Base-by-base conservation (phyloP, 2,888 invertebrate genomes). In the Glyphotaelius pellucidus region DNA sequence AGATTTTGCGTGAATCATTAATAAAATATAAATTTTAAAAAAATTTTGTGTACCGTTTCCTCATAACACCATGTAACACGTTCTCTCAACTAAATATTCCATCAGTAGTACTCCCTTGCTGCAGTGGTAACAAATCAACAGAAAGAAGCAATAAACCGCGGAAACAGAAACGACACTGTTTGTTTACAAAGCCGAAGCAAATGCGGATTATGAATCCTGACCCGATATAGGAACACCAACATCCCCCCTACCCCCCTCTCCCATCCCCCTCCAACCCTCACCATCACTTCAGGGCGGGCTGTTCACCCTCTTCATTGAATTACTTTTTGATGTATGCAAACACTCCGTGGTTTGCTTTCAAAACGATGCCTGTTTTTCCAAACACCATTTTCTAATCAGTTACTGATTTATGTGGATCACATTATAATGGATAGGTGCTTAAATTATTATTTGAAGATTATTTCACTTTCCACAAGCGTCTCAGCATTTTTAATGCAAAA, bases 71-170 rank as follows among this genome's bases (percentile, higher is more conserved):
- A 11, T 81, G 25, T 30, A 81, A 81, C 81, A 31, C 81, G 25
- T 67, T 15, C 52, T 67, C 52, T 25, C 19, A 19, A 67, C 25
- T 67, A 25, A 67, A 19, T 67, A 67, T 67, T 67, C 19, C 25
- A 25, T 67, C 52, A 67, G 52, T 25, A 15, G 88, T 88, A 91
- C 79, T 91, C 80, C 91, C 90, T 90, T 90, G 90, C 90, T 92
- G 92, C 92, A 92, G 92, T 92, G 91, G 90, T 42, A 42, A 92
- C 92, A 92, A 92, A 92, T 92, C 92, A 92, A 91, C 92, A 87
- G 92, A 90, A 89, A 86, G 87, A 88, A 88, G 92, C 91, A 91
- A 91, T 92, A 91, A 92, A 92, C 90, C 83, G 91, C 89, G 91
- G 83, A 87, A 91, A 91, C 87, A 91, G 87, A 91, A 91, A 90